phyloP scores from a whole-genome alignment of 2,888 invertebrate genomes.

The Euplexia lucipara region DNA sequence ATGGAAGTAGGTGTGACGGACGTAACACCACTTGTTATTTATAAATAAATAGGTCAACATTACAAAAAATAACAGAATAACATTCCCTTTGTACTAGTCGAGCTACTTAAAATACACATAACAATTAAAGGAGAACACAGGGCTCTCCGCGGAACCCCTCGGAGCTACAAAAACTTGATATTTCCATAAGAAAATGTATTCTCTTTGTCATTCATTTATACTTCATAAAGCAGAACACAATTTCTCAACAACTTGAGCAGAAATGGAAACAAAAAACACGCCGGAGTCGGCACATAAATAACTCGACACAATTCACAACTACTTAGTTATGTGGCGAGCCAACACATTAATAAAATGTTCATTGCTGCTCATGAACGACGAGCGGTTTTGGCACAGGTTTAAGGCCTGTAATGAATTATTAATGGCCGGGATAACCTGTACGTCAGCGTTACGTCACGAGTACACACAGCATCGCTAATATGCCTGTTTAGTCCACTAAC shows the following conservation, averaged over 20 bases:
- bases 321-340: slow-evolving; percentile 59
- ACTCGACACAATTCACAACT: slow-evolving; percentile 53
- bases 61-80: slow-evolving; percentile 16
- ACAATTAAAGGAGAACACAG: slow-evolving; percentile 42
- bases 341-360: slow-evolving; percentile 63
- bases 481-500: slow-evolving; percentile 43
- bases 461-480: slow-evolving; percentile 53
- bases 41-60: slow-evolving; percentile 27
- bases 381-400: slow-evolving; percentile 51
- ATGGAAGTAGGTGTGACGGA: slow-evolving; percentile 1
- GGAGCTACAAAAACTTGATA: slow-evolving; percentile 40
- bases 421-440: slow-evolving; percentile 48
- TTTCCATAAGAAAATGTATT: slow-evolving; percentile 63
- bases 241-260: slow-evolving; percentile 48
- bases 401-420: slow-evolving; percentile 52
- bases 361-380: slow-evolving; percentile 54
- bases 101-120: slow-evolving; percentile 43
- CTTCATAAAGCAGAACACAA: slow-evolving; percentile 47
- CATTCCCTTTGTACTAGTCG: slow-evolving; percentile 19
- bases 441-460: slow-evolving; percentile 49
- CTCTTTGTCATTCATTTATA: slow-evolving; percentile 63
- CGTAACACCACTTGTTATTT: slow-evolving; percentile 2
- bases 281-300: slow-evolving; percentile 52
- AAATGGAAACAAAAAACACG: slow-evolving; percentile 51
- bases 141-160: slow-evolving; percentile 17